phyloP scores from a whole-genome alignment of 1,140 invertebrate species.

The Pogonomyrmex barbatus region DNA sequence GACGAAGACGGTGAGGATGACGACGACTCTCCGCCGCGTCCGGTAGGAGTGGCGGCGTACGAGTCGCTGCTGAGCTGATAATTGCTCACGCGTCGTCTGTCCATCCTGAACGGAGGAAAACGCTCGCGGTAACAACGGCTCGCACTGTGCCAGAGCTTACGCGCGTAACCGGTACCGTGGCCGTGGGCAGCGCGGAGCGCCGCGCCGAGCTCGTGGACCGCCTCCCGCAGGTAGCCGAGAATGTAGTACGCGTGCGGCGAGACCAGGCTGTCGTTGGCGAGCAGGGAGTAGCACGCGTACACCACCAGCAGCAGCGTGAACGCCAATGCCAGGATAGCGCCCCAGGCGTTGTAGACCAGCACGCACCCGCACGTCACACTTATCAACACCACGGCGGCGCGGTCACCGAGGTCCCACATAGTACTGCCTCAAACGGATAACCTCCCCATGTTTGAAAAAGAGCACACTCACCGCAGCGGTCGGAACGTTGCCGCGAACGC shows the following conservation, averaged over 20 bases:
- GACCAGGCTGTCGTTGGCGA: constrained; percentile 81
- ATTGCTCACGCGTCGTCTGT: constrained; percentile 66
- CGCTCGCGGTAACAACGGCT: constrained; percentile 61
- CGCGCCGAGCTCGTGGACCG: constrained; percentile 65
- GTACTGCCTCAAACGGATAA: constrained; percentile 83
- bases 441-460: constrained; percentile 82
- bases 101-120: constrained; percentile 67
- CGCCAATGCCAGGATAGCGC: constrained; percentile 78
- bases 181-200: constrained; percentile 9
- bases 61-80: constrained; percentile 79
- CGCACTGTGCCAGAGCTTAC: constrained; percentile 23
- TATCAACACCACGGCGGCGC: constrained; percentile 78
- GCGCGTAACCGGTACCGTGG: constrained; percentile 38
- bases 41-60: constrained; percentile 25
- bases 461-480: constrained; percentile 73
- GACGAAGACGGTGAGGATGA: background rate
- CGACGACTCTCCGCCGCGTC: constrained; percentile 50
- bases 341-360: constrained; percentile 81
- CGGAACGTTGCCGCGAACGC: constrained; percentile 61
- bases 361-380: constrained; percentile 80
- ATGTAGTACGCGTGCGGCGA: constrained; percentile 77
- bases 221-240: constrained; percentile 68
- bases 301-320: constrained; percentile 78
- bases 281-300: constrained; percentile 81
- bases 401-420: constrained; percentile 84